Conservation (phyloP, 2,888 invertebrate species). For the Hemicrepidius hirtus region DNA sequence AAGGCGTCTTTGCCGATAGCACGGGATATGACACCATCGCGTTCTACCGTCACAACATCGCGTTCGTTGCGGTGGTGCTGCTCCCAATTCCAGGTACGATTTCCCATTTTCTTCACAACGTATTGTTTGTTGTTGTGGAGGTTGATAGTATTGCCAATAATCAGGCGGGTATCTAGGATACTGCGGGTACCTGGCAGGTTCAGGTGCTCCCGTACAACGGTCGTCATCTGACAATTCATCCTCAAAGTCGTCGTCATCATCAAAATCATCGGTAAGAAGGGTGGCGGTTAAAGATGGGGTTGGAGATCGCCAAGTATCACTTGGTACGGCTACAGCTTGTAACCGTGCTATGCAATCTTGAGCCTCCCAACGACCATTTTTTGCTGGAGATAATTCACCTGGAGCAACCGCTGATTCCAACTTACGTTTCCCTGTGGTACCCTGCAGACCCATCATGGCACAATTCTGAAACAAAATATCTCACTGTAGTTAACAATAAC, state of each 20-base stretch:
- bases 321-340: constrained; percentile 82
- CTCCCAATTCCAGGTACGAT: constrained; percentile 90
- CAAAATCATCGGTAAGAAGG: constrained; percentile 71
- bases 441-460: constrained; percentile 86
- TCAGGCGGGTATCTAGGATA: constrained; percentile 71
- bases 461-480: constrained; percentile 71
- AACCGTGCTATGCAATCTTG: constrained; percentile 79
- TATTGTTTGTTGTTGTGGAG: constrained; percentile 83
- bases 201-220: constrained; percentile 74
- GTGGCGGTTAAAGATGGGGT: constrained; percentile 70
- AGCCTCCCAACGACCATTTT: constrained; percentile 75
- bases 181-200: constrained; percentile 64
- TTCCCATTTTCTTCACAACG: constrained; percentile 92
- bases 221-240: constrained; percentile 76
- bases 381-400: constrained; percentile 73
- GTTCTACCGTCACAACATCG: constrained; percentile 71
- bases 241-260: constrained; percentile 79
- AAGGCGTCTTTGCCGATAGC: constrained; percentile 89
- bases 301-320: constrained; percentile 75
- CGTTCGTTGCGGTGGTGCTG: constrained; percentile 71
- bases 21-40: constrained; percentile 86
- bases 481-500: too few relatives aligned
- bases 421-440: constrained; percentile 82
- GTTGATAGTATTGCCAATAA: constrained; percentile 74
- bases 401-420: constrained; percentile 73